These are phyloP conservation scores for Melieria crassipennis DNA, from an alignment of 2,888 invertebrate genomes.

Conservation along the genomic window DNA sequence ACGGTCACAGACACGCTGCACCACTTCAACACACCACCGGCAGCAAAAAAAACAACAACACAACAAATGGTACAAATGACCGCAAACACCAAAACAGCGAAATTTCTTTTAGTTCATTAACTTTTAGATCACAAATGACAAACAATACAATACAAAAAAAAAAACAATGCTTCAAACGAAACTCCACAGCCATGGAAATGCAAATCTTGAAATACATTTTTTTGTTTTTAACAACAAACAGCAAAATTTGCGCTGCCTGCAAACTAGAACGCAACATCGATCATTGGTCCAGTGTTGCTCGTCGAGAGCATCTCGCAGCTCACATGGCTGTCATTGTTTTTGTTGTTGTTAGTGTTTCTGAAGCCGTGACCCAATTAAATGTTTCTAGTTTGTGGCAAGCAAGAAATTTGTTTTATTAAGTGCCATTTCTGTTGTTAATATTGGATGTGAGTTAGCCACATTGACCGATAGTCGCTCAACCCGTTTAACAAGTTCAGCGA, in stretches of 20 bases:
- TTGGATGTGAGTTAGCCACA: too few species aligned
- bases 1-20: not conserved
- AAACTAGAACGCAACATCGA: too few species aligned
- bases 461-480: conserved; percentile 5
- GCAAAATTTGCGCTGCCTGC: too few species aligned
- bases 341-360: not conserved
- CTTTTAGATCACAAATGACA: conserved; percentile 9
- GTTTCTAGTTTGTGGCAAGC: not conserved
- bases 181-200: too few species aligned
- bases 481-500: conserved; percentile 36
- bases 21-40: not conserved
- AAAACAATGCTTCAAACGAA: too few species aligned
- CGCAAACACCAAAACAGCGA: not conserved
- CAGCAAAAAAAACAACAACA: conserved; percentile 6
- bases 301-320: too few species aligned
- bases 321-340: not conserved
- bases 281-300: too few species aligned
- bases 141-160: conserved; percentile 14
- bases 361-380: conserved; percentile 19
- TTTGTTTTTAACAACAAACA: too few species aligned
- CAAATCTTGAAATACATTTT: too few species aligned
- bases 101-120: conserved; percentile 10
- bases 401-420: conserved; percentile 11
- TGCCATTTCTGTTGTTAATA: not conserved
- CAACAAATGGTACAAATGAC: not conserved